These are phyloP conservation scores for Lacerta bilineata DNA, from an alignment of 2,797 vertebrate species.

Conservation along the genomic window DNA sequence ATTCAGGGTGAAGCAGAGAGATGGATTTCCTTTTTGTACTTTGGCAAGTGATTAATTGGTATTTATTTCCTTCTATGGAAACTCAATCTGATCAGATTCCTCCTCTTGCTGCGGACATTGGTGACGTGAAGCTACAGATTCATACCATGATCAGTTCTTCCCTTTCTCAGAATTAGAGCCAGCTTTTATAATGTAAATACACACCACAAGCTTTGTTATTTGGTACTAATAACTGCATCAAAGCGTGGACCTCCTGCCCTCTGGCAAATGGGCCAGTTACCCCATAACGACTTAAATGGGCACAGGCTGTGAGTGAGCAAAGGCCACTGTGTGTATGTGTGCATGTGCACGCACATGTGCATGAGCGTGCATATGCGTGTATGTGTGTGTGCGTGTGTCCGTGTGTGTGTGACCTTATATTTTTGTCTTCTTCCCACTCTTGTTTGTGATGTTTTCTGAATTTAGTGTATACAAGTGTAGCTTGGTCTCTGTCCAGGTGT, in stretches of 20 bases:
- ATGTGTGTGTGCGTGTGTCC: conserved; percentile 74
- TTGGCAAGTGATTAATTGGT: conserved; percentile 73
- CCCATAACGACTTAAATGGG: conserved; percentile 8
- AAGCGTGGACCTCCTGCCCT: conserved; percentile 48
- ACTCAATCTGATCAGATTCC: conserved; percentile 72
- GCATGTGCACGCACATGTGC: conserved; percentile 21
- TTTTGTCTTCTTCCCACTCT: conserved; percentile 82
- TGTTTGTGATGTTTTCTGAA: conserved; percentile 83
- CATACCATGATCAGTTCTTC: conserved; percentile 72
- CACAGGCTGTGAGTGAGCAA: conserved; percentile 35
- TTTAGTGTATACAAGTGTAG: conserved; percentile 85
- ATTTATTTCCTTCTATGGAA: conserved; percentile 82
- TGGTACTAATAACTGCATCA: conserved; percentile 73
- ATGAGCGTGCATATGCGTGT: conserved; percentile 9
- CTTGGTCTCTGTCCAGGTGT: conserved; percentile 80
- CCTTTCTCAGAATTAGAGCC: conserved; percentile 76
- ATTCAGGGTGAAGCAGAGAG: conserved; percentile 31
- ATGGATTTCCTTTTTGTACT: conserved; percentile 65
- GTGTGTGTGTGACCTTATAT: conserved; percentile 81
- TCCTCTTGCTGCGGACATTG: conserved; percentile 70
- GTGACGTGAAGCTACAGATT: conserved; percentile 69
- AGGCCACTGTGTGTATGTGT: conserved; percentile 2
- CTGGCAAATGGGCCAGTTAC: conserved; percentile 31
- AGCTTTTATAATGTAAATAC: conserved; percentile 76
- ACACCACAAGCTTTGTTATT: conserved; percentile 74